phyloP scores from a whole-genome alignment of 2,113 vertebrate species.

The Leucosticte australis region DNA sequence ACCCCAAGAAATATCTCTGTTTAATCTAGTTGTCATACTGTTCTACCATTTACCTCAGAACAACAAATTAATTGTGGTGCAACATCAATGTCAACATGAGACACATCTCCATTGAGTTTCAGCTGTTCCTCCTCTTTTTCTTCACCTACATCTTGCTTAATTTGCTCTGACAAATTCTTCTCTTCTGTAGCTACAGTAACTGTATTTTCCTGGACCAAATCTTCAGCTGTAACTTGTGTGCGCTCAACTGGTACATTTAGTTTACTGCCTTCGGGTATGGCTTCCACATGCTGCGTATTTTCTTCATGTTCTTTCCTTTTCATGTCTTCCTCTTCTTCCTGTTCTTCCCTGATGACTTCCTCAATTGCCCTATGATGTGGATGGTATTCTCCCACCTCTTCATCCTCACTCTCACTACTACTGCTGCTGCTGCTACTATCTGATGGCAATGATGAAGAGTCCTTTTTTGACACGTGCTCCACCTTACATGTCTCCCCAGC shows the following conservation, averaged over 20 bases:
- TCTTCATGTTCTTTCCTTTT: slow-evolving; percentile 41
- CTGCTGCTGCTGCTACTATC: slow-evolving; percentile 83
- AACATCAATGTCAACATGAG: slow-evolving; percentile 83
- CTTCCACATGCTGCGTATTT: slow-evolving; percentile 53
- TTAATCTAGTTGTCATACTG: slow-evolving; percentile 54
- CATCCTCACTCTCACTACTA: slow-evolving; percentile 91
- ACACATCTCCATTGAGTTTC: slow-evolving; percentile 89
- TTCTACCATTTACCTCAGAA: slow-evolving; percentile 95
- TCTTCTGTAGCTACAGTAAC: slow-evolving; percentile 54
- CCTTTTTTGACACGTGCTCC: slow-evolving; percentile 72
- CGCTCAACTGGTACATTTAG: slow-evolving; percentile 45
- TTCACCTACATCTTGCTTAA: slow-evolving; percentile 63
- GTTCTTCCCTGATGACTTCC: slow-evolving; percentile 83
- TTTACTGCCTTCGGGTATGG: slow-evolving; percentile 47
- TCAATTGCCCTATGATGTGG: slow-evolving; percentile 77
- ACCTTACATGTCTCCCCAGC: slow-evolving; percentile 72
- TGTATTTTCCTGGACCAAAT: slow-evolving; percentile 55
- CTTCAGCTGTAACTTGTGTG: slow-evolving; percentile 46
- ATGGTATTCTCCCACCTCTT: slow-evolving; percentile 87
- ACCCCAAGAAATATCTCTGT: slow-evolving; percentile 51
- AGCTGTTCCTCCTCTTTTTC: slow-evolving; percentile 74
- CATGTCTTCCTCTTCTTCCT: slow-evolving; percentile 77
- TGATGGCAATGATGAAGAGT: slow-evolving; percentile 79
- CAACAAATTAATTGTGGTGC: slow-evolving; percentile 96
- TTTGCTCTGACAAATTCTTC: slow-evolving; percentile 59